A percentile compares a stretch with the other conserved stretches of the same genome.
Conservation (phyloP, 2,888 invertebrate genomes). For the Alloplasta piceator region DNA sequence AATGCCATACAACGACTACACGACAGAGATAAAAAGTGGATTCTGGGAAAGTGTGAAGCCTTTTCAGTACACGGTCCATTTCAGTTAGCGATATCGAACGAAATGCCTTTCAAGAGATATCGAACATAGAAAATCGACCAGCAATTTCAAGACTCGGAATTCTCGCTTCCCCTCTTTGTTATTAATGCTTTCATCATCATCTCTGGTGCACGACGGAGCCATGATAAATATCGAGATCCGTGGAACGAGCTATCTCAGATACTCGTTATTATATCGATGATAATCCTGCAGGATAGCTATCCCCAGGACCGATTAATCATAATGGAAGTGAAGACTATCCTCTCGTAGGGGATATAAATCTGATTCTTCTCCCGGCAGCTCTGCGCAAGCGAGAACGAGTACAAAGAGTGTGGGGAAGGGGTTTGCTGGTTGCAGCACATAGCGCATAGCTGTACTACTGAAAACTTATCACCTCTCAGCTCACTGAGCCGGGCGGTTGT, state of each 20-base stretch:
- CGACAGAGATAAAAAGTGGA: too few species aligned
- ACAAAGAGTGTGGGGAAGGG: background rate
- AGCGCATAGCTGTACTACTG: constrained; percentile 42
- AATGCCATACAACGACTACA: too few species aligned
- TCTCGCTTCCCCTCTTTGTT: background rate
- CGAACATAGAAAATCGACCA: constrained; percentile 9
- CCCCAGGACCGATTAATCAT: constrained; percentile 59
- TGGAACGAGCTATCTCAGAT: constrained; percentile 26
- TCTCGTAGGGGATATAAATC: constrained; percentile 50
- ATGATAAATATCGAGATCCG: constrained; percentile 25
- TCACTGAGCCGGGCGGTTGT: constrained; percentile 61
- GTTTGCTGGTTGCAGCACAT: constrained; percentile 16
- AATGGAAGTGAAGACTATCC: constrained; percentile 36
- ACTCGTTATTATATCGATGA: constrained; percentile 29
- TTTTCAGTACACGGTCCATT: background rate
- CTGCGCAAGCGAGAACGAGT: constrained; percentile 22
- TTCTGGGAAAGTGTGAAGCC: background rate
- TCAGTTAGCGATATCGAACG: background rate
- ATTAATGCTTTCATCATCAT: constrained; percentile 14
- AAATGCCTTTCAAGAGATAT: constrained; percentile 11
- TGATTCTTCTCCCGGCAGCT: constrained; percentile 31
- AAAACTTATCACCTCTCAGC: constrained; percentile 64
- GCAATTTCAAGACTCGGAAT: background rate
- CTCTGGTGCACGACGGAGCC: background rate
- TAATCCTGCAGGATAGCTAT: constrained; percentile 14